A percentile compares a stretch with the other conserved stretches of the same genome.
These are phyloP conservation scores for Agonum fuliginosum DNA, from an alignment of 2,888 invertebrate species.

Conservation along the genomic window DNA sequence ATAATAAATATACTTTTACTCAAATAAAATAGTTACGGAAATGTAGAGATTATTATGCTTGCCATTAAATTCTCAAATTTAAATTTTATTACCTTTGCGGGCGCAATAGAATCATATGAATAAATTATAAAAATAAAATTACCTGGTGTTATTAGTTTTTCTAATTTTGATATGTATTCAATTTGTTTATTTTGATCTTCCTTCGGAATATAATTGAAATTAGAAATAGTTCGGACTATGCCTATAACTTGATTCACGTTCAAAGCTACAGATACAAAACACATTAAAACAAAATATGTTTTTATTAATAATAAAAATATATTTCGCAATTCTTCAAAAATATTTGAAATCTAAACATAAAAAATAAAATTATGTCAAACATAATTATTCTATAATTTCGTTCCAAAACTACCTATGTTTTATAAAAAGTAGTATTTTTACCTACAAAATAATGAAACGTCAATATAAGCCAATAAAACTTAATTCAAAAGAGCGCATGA, in stretches of 20 bases:
- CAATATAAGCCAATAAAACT: neutral
- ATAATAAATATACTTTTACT: conserved; percentile 14
- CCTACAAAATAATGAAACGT: neutral
- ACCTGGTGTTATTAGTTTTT: conserved; percentile 52
- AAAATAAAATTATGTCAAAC: too few relatives aligned
- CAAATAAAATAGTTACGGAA: conserved; percentile 17
- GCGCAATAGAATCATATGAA: neutral
- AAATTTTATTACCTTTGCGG: conserved; percentile 28
- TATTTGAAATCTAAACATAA: too few relatives aligned
- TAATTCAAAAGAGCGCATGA: neutral
- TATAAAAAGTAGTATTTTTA: too few relatives aligned
- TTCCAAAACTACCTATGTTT: too few relatives aligned
- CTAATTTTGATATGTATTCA: conserved; percentile 47
- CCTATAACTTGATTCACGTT: conserved; percentile 45
- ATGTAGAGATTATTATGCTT: neutral
- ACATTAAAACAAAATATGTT: conserved; percentile 27
- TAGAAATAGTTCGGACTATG: conserved; percentile 47
- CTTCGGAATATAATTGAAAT: conserved; percentile 44
- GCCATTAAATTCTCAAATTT: neutral
- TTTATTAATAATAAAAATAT: neutral
- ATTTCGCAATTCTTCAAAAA: neutral
- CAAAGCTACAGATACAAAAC: conserved; percentile 44
- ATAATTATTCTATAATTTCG: neutral
- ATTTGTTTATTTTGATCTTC: conserved; percentile 54
- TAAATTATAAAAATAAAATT: conserved; percentile 15